phyloP scores from a whole-genome alignment of 2,888 invertebrate species.

The Diaphora mendica region DNA sequence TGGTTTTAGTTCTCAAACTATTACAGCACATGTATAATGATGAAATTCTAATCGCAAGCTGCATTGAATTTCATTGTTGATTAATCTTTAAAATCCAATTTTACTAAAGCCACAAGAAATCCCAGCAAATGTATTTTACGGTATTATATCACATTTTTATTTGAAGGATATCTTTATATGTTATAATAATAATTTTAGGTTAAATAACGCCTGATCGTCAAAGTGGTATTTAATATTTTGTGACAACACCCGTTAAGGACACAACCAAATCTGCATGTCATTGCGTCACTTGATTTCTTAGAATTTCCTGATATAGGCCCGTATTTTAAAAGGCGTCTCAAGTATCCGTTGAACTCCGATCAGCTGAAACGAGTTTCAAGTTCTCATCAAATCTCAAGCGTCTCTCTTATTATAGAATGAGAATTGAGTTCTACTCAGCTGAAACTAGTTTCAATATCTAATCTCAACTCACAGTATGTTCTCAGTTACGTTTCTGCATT shows the following conservation, averaged over 20 bases:
- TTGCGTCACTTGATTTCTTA: constrained; percentile 18
- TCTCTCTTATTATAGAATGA: no score
- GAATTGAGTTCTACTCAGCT: no score
- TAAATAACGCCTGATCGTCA: constrained; percentile 36
- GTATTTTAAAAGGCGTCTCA: no score
- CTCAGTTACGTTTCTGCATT: no score
- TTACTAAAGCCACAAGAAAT: neutral
- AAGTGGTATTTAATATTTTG: constrained; percentile 31
- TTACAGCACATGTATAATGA: constrained; percentile 14
- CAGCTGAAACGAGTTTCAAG: no score
- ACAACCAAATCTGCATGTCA: constrained; percentile 14
- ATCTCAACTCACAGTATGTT: no score
- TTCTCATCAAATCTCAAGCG: no score
- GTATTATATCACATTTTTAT: neutral
- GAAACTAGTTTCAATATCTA: no score
- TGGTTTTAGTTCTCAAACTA: constrained; percentile 4
- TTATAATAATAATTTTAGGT: neutral
- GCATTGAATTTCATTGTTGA: constrained; percentile 22
- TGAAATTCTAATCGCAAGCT: constrained; percentile 20
- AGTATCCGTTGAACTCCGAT: no score
- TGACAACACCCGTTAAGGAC: constrained; percentile 29
- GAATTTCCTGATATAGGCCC: constrained; percentile 22
- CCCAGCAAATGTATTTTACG: neutral
- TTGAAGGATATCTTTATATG: neutral
- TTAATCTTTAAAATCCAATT: constrained; percentile 11